A percentile compares a stretch with the other conserved stretches of the same genome.
Conservation (phyloP, 2,113 vertebrate genomes). For the Oceanites oceanicus region DNA sequence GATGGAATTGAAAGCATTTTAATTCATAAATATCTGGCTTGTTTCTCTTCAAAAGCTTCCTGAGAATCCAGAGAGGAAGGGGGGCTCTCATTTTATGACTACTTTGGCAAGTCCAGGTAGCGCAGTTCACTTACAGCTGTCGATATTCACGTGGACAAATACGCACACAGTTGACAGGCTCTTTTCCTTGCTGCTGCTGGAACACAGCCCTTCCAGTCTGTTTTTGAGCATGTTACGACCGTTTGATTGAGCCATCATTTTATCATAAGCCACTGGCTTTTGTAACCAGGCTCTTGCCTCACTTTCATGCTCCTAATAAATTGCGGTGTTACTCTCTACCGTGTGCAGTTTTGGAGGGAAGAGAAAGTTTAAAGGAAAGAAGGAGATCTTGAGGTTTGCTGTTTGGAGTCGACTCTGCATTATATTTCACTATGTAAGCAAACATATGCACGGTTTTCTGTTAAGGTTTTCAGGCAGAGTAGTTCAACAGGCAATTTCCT, state of each 20-base stretch:
- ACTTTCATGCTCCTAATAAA: background rate
- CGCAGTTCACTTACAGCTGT: background rate
- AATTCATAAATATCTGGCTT: background rate
- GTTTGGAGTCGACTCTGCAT: background rate
- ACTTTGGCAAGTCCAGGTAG: background rate
- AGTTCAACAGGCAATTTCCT: slow-evolving; percentile 48
- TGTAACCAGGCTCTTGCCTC: slow-evolving; percentile 45
- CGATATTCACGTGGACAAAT: background rate
- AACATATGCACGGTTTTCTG: background rate
- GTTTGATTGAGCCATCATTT: slow-evolving; percentile 47
- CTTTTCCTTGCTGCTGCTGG: background rate
- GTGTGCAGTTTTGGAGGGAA: background rate
- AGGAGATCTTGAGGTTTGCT: background rate
- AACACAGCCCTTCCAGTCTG: slow-evolving; percentile 9
- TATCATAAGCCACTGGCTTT: slow-evolving; percentile 34
- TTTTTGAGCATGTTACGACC: background rate
- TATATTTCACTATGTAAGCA: background rate
- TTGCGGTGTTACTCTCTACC: background rate
- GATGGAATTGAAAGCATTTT: slow-evolving; percentile 18
- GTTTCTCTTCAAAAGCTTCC: background rate
- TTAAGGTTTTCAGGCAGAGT: slow-evolving; percentile 15
- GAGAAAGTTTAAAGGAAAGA: background rate
- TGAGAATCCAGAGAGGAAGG: background rate
- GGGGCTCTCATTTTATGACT: background rate
- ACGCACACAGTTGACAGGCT: background rate